A percentile compares a stretch with the other conserved stretches of the same genome.
These are phyloP conservation scores for Delichon dasypus DNA, from an alignment of 2,797 vertebrate species.

Conservation along the genomic window DNA sequence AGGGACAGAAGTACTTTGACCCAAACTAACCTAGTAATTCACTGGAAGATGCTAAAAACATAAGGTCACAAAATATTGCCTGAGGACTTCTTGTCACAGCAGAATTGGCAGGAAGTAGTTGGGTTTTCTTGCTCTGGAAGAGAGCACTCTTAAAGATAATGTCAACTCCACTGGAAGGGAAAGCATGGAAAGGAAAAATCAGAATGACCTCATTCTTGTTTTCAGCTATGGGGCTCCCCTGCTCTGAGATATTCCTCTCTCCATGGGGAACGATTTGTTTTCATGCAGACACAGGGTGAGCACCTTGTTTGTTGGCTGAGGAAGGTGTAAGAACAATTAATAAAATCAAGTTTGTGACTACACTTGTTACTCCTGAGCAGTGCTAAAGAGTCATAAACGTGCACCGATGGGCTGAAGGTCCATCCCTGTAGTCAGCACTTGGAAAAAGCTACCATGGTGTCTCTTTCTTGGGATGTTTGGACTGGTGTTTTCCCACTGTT, in stretches of 20 bases:
- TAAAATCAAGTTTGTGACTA: neutral
- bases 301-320: neutral
- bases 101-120: constrained; percentile 40
- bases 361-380: neutral
- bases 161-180: neutral
- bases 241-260: neutral
- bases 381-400: neutral
- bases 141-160: constrained; percentile 7
- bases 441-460: neutral
- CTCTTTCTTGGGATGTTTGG: neutral
- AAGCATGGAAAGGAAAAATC: neutral
- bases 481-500: neutral
- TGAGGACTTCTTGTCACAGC: neutral
- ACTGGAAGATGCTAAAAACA: constrained; percentile 31
- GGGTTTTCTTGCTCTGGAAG: constrained; percentile 21
- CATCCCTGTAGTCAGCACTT: neutral
- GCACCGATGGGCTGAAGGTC: neutral
- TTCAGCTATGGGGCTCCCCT: neutral
- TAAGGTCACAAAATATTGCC: constrained; percentile 40
- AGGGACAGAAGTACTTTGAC: constrained; percentile 55
- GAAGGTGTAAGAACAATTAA: neutral
- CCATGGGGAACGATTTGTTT: neutral
- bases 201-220: neutral
- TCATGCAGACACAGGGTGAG: neutral
- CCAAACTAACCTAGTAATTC: constrained; percentile 46